Evolutionary conservation across 2,888 invertebrate genomes (phyloP), one percentile per base, ranked within the genome.

Genomic region (Scelioninae gen. 1): DNA sequence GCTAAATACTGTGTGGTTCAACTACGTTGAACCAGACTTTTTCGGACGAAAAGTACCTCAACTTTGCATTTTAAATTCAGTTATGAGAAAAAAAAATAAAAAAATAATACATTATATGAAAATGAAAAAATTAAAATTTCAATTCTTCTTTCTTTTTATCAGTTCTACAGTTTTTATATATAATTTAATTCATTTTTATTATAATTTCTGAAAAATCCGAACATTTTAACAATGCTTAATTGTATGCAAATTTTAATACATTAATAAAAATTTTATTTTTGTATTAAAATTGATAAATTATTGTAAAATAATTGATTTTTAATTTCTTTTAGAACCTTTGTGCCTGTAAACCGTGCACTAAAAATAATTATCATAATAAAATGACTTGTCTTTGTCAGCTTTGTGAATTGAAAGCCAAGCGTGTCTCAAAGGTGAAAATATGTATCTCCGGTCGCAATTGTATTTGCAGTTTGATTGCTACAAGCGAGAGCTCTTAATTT

Each of bases 401-500:
- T 47, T 47, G 47, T 43, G 16, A 15, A 15, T 15, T 15, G 13
- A 49, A 29, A 11, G 9, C 10, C 11, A 29, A 49, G 11, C 23
- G 9, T 13, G 8, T 34, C 29, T 55, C 34, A 16, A 34, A 49
- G 65, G 32, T 5, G 32, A 40, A 65, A 65, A 65, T 51, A 51
- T 65, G 38, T 40, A 53, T 53, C 13, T 38, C 32, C 16, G 23
- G 31, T 43, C 15, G 3, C 15, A 60, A 62, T 49, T 49, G 63
- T 49, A 34, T 49, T 63, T 49, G 13, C 7, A 62, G 40, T 45
- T 47, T 62, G 62, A 62, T 47, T 47, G 32, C 31, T 60, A 11
- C 16, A 58, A 9, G 10, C 60, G 55, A 55, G 43, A 10, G 16
- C 15, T 51, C 13, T 76, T 60, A 49, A 62, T 62, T 43, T 62